Evolutionary conservation across 2,797 vertebrate genomes (phyloP), one percentile per base, ranked within the genome.

Genomic region (Acrossocheilus fasciatus): DNA sequence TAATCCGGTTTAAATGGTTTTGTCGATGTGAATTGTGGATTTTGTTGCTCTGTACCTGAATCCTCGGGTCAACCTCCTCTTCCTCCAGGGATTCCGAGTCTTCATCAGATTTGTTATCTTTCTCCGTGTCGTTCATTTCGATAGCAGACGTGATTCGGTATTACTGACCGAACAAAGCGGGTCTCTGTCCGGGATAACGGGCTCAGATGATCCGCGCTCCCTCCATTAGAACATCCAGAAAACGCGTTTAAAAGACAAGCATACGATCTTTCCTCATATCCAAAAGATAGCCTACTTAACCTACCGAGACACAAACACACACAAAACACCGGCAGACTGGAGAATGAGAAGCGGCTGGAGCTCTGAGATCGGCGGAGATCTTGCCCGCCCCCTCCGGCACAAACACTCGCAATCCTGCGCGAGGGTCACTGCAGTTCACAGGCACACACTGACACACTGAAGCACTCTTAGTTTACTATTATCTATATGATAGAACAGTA

Each of bases 31-130:
- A 45, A 83, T 36, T 45, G 4, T 64, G 1, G 45, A 17, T 59
- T 45, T 11, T 20, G 47, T 73, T n/a, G 34, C 6, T 34, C 23
- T 72, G 2, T 92, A 99, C 98, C 97, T 99, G 97, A 87, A 99
- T 98, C 89, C 98, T 96, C 36, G 98, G 98, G 8, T 99, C 98
- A 89, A 99, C 97, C 92, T 98, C 96, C 78, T 97, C 97, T 52
- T 96, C 96, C 6, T 93, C 94, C 43, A 91, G 89, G 85, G 92
- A 92, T 82, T 94, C 94, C 0, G 89, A 88, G 52, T 95, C 94
- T 45, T 94, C 94, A n/a, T 94, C 95, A 18, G 85, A 91, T 34
- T 89, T 91, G 74, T 90, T 92, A 84, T 89, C 94, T 59, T 90
- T 93, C 78, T 89, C 90, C 41, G 92, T 88, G 87, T 92, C 90